Evolutionary conservation across 2,113 vertebrate species (phyloP).

Genomic region (Semnornis frantzii): DNA sequence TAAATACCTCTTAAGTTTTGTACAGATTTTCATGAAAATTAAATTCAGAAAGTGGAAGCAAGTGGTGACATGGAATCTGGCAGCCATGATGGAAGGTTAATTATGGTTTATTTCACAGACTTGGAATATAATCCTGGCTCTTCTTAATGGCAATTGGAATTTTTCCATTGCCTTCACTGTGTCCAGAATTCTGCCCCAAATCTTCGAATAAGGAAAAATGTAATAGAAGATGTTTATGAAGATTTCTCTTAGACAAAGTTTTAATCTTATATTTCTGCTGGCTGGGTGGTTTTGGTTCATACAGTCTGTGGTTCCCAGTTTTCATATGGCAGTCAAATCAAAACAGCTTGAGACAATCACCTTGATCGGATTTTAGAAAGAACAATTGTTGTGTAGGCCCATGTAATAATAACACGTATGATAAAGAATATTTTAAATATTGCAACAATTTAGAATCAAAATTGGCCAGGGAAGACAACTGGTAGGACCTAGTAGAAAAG

Average conservation of each 20-base stretch:
- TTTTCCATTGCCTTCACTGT: constrained; percentile 30
- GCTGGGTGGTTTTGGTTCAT: constrained; percentile 3
- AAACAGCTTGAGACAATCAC: constrained; percentile 6
- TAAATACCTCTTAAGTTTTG: background rate
- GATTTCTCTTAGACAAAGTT: constrained; percentile 21
- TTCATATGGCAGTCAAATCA: background rate
- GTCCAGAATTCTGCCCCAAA: background rate
- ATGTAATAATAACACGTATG: background rate
- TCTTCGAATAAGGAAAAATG: constrained; percentile 33
- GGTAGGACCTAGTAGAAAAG: background rate
- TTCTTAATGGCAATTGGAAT: background rate
- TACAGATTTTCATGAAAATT: constrained; percentile 8
- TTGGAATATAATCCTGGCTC: constrained; percentile 38
- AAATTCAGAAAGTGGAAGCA: constrained; percentile 42
- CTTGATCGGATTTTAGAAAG: background rate
- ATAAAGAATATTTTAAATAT: background rate
- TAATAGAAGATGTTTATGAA: constrained; percentile 51
- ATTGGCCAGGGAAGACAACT: background rate
- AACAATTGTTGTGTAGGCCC: background rate
- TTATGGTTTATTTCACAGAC: constrained; percentile 44
- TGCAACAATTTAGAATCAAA: background rate
- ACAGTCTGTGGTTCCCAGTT: background rate
- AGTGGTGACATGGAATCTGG: constrained; percentile 55
- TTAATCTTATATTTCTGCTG: constrained; percentile 35
- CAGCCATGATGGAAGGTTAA: constrained; percentile 32